Base-by-base conservation (phyloP, 2,797 vertebrate species). In the Manis javanica region DNA sequence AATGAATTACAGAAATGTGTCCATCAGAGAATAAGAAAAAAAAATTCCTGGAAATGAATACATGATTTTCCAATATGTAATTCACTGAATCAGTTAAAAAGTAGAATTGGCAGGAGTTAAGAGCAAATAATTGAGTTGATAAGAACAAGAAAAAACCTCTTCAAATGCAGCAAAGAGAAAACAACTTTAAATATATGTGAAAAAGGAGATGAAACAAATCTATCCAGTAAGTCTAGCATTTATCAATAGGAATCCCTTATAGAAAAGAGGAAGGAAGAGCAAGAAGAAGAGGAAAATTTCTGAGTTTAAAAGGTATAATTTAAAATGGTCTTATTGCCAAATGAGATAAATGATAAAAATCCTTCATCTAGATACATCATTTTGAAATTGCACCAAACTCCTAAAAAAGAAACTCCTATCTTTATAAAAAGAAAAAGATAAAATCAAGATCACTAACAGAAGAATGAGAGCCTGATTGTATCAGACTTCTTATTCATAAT, bases 1-100 rank as follows among this genome's bases (percentile, higher is more conserved):
- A 96, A 64, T 81, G 51, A 75, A 95, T 72, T 91, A 89, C 12
- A n/a, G 66, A 87, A 90, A 91, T 77, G 5, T n/a, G 77, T 61
- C 31, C 59, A 42, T 71, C 53, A 42, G 31, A 90, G 63, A 79
- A 63, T 39, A 74, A 68, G 31, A 26, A 90, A 94, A 90, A 94
- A 7, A 46, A 42, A 21, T 69, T 49, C 51, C 31, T 51, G 24
- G n/a, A 64, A 83, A 89, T 85, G 63, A 85, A 72, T 57, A 63
- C n/a, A 51, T 66, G 26, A 68, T 39, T 86, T 86, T 10, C 23
- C 34, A 94, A 39, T 75, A 93, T 74, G 24, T 59, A 93, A 94
- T 75, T 90, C 55, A 63, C 5, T 64, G n/a, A 96, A 59, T 31
- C 79, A 46, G 74, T 68, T 89, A 46, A 95, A 87, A 92, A 69